Percentiles rank a stretch among this genome's conserved stretches.
Evolutionary conservation across 2,113 vertebrate species (phyloP).

Genomic region (Elgaria multicarinata): DNA sequence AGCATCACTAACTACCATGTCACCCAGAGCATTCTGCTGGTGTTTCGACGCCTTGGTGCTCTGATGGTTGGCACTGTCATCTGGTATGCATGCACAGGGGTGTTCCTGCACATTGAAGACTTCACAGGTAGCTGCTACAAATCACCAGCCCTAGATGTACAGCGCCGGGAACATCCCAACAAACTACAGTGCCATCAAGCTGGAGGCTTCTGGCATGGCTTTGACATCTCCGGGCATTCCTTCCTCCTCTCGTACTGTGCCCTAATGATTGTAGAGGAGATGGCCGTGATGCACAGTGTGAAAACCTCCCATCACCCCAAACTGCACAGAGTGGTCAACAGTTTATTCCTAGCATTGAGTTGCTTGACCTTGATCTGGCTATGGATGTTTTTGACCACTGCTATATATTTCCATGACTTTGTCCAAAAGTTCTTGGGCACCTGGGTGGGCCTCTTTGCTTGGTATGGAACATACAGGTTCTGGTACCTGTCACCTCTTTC

Average conservation of each 20-base stretch:
- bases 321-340: constrained; percentile 66
- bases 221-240: constrained; percentile 95
- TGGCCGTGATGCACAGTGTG: constrained; percentile 80
- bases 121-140: constrained; percentile 84
- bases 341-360: constrained; percentile 86
- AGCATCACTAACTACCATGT: constrained; percentile 82
- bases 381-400: constrained; percentile 93
- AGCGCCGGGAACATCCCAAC: constrained; percentile 55
- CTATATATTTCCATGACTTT: constrained; percentile 91
- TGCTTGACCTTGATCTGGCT: constrained; percentile 84
- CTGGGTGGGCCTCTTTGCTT: constrained; percentile 81
- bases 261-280: constrained; percentile 91
- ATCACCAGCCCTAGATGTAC: not conserved
- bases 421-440: constrained; percentile 89
- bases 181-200: constrained; percentile 82
- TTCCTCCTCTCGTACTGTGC: constrained; percentile 92
- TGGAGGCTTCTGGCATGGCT: constrained; percentile 86
- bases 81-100: constrained; percentile 86
- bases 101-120: constrained; percentile 88
- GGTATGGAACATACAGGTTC: constrained; percentile 87
- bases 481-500: constrained; percentile 90
- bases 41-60: constrained; percentile 78
- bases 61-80: constrained; percentile 86
- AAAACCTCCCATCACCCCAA: constrained; percentile 62
- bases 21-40: constrained; percentile 64